These are phyloP conservation scores for Heteractis magnifica DNA, from an alignment of 92 coral and sea anemone species.

Conservation along the genomic window DNA sequence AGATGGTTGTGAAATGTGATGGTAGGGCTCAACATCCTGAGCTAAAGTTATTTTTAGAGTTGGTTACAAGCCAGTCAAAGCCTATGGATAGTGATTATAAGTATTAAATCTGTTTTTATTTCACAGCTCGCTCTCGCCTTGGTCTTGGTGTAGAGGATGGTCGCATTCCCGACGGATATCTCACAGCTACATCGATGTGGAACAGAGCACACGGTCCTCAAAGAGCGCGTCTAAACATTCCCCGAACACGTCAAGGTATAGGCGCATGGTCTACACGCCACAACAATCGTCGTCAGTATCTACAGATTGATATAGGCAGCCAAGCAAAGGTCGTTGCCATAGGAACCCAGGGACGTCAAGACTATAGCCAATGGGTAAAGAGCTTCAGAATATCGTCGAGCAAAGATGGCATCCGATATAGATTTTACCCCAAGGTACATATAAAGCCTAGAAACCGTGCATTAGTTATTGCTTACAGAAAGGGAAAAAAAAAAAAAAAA, in stretches of 20 bases:
- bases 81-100: not conserved
- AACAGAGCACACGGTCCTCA: conserved; percentile 67
- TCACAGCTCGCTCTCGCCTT: conserved; percentile 57
- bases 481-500: no score
- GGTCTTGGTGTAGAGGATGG: conserved; percentile 83
- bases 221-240: conserved; percentile 70
- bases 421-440: conserved; percentile 40
- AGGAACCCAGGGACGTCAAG: conserved; percentile 87
- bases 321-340: conserved; percentile 66
- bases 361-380: conserved; percentile 79
- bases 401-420: conserved; percentile 51
- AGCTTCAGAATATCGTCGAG: conserved; percentile 68
- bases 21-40: no score
- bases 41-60: no score
- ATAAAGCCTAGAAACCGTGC: not conserved
- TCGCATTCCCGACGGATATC: conserved; percentile 57
- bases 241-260: conserved; percentile 58
- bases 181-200: conserved; percentile 73
- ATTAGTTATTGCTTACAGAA: no score
- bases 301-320: conserved; percentile 79
- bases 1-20: no score
- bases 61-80: no score
- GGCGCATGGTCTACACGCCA: conserved; percentile 88
- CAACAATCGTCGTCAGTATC: conserved; percentile 73
- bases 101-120: not conserved